Evolutionary conservation across 2,888 invertebrate genomes (phyloP).

Genomic region (Lycophotia porphyrea): DNA sequence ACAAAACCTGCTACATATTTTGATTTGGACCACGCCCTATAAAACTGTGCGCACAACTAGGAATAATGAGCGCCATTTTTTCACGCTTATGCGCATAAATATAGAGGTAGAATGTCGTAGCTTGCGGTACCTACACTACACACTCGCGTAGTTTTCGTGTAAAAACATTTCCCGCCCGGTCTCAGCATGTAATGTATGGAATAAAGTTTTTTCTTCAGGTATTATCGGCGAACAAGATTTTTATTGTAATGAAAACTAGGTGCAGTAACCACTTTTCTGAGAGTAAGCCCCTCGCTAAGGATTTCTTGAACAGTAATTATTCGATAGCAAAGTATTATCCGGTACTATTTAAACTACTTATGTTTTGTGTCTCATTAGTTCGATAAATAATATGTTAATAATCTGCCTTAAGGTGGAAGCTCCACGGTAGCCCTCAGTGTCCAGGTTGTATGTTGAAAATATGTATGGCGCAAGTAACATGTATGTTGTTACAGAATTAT

Average conservation of each 20-base stretch:
- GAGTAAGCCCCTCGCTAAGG: not conserved
- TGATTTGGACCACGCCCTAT: conserved; percentile 5
- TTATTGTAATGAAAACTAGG: conserved; percentile 25
- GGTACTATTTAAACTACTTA: not conserved
- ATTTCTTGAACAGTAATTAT: not conserved
- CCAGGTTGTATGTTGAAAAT: too few relatives aligned
- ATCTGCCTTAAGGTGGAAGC: too few relatives aligned
- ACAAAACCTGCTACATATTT: not conserved
- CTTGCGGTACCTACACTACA: conserved; percentile 34
- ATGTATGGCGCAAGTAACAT: too few relatives aligned
- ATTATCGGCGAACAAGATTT: conserved; percentile 10
- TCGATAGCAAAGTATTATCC: not conserved
- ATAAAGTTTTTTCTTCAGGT: conserved; percentile 11
- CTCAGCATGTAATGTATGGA: conserved; percentile 25
- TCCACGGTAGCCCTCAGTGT: too few relatives aligned
- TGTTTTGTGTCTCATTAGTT: not conserved
- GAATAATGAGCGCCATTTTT: conserved; percentile 64
- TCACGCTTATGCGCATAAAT: conserved; percentile 64
- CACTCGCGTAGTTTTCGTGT: conserved; percentile 48
- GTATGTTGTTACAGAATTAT: too few relatives aligned
- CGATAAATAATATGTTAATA: not conserved
- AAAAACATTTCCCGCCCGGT: conserved; percentile 46
- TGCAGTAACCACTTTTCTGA: not conserved
- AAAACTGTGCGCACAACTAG: conserved; percentile 58
- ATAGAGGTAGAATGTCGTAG: conserved; percentile 57